phyloP scores from a whole-genome alignment of 2,113 vertebrate species.

The Lontra canadensis region DNA sequence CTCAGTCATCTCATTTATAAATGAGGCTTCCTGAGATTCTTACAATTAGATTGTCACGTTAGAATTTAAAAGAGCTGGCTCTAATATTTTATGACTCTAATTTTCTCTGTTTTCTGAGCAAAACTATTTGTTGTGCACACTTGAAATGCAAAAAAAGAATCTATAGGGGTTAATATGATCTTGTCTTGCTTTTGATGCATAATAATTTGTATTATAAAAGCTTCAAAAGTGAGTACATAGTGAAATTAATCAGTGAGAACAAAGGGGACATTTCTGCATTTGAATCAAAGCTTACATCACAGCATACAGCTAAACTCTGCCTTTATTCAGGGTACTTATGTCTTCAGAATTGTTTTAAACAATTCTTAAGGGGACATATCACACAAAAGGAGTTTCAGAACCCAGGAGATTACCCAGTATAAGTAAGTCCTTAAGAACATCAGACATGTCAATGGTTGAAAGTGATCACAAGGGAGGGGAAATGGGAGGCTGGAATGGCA shows the following conservation, averaged over 20 bases:
- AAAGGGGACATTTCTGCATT: neutral
- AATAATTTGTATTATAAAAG: neutral
- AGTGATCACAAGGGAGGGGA: neutral
- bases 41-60: neutral
- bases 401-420: neutral
- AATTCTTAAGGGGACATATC: neutral
- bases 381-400: neutral
- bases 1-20: neutral
- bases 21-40: neutral
- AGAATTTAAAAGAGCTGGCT: neutral
- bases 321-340: neutral
- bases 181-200: neutral
- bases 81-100: neutral
- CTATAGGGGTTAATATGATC: neutral
- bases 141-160: conserved; percentile 4
- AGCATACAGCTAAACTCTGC: neutral
- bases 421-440: neutral
- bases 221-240: neutral
- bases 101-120: neutral
- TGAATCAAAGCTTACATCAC: neutral
- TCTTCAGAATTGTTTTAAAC: neutral
- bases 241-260: conserved; percentile 20
- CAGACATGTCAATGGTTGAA: neutral
- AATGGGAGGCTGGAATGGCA: neutral
- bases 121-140: neutral